These are phyloP conservation scores for Pangasianodon gigas DNA, from an alignment of 2,113 vertebrate species.

Conservation along the genomic window DNA sequence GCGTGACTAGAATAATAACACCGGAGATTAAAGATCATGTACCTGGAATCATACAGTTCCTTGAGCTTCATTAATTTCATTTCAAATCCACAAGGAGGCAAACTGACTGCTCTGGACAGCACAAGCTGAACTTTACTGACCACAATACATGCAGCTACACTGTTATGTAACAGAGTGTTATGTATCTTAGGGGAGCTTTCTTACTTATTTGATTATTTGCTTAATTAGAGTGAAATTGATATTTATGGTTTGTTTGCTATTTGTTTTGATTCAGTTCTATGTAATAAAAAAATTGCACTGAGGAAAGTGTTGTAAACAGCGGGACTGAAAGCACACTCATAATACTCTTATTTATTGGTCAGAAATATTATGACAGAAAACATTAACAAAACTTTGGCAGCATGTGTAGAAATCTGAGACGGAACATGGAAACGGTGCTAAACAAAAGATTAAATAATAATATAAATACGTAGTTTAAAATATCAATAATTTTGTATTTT, in stretches of 20 bases:
- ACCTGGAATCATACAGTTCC: not conserved
- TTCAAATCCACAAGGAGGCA: conserved; percentile 43
- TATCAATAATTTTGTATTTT: not conserved
- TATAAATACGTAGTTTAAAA: not conserved
- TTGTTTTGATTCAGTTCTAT: not conserved
- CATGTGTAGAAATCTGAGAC: not conserved
- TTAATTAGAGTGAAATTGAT: not conserved
- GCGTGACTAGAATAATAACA: not conserved
- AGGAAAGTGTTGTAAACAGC: not conserved
- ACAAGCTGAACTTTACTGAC: not conserved
- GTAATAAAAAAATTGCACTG: not conserved
- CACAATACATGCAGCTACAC: not conserved
- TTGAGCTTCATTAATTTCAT: not conserved
- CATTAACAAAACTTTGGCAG: conserved; percentile 6
- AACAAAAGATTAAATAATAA: conserved; percentile 4
- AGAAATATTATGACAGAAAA: conserved; percentile 11
- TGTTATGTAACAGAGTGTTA: not conserved
- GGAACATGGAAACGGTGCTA: not conserved
- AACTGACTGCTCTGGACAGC: conserved; percentile 18
- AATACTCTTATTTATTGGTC: not conserved
- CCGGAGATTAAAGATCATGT: not conserved
- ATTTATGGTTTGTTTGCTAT: not conserved
- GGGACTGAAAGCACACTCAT: not conserved
- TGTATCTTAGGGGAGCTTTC: not conserved
- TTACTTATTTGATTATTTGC: not conserved